Base-by-base conservation (phyloP, 2,113 vertebrate species). In the Neogobius melanostomus region DNA sequence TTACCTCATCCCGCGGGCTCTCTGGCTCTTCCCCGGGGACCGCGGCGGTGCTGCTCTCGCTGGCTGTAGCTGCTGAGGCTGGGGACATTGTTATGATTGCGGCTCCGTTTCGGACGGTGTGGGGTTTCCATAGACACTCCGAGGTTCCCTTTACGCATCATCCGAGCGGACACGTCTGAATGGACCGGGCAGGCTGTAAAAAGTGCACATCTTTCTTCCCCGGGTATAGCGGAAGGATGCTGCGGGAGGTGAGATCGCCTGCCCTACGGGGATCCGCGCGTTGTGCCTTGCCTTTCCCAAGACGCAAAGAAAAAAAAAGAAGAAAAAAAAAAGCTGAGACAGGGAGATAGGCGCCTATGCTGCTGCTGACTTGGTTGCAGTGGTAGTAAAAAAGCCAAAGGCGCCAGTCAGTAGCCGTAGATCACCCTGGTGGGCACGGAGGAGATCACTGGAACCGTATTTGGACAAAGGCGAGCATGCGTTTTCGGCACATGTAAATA, bases 51-150 rank as follows among this genome's bases (percentile, higher is more conserved):
- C 85, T 87, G 87, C 91, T 88, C n/a, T 91, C 90, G 83, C 88
- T 88, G 72, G 85, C 87, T 47, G 88, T 74, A 8, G 90, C 87
- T 76, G 88, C 90, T 69, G 90, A 92, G 77, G 90, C 91, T 74
- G 90, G 90, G 83, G 90, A 92, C 92, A 93, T 93, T 85, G 14
- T 90, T 86, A 17, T 90, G 86, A 72, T 62, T 90, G 85, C 85
- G 84, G 79, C 85, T 87, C 82, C 70, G 77, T 48, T 21, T 66
- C 66, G 80, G 72, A 80, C 64, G 73, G 79, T 67, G 68, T 66
- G 79, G 71, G 64, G 50, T 45, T 76, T 75, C 84, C 76, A 73
- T 70, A 83, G 82, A 88, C 72, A 68, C 73, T 47, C 28, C 69
- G 59, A 60, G 49, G 72, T 68, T 7, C 46, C 66, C 56, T 47